These are phyloP conservation scores for Meloe dianella DNA, from an alignment of 2,888 invertebrate genomes.

Conservation along the genomic window DNA sequence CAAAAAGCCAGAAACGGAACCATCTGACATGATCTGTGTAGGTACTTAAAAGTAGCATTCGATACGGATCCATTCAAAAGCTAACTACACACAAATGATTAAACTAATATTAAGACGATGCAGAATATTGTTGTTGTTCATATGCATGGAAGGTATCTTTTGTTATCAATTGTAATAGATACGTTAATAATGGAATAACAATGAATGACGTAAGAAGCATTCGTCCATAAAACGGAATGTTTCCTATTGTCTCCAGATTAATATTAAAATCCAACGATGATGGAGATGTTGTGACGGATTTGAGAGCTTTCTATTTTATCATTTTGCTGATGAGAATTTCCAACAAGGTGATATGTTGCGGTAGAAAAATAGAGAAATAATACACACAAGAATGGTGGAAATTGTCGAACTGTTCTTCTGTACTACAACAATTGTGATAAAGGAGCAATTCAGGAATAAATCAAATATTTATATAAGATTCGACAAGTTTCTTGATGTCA, in stretches of 20 bases:
- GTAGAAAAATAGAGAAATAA: not conserved
- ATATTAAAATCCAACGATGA: not conserved
- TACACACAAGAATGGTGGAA: not conserved
- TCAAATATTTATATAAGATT: not conserved
- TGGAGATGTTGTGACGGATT: not conserved
- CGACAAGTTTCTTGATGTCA: not conserved
- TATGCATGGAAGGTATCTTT: not conserved
- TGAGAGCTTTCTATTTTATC: constrained; percentile 27
- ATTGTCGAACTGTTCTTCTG: not conserved
- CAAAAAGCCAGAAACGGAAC: not conserved
- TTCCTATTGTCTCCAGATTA: constrained; percentile 6
- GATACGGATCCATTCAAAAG: not conserved
- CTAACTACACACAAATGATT: not conserved
- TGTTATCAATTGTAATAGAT: not conserved
- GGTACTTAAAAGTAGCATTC: not conserved
- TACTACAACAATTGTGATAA: not conserved
- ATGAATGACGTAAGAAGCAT: not conserved
- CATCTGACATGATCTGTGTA: not conserved
- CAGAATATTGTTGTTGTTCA: not conserved
- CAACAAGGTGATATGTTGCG: constrained; percentile 23
- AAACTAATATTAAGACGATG: not conserved
- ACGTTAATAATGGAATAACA: constrained; percentile 4
- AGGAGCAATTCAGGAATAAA: not conserved
- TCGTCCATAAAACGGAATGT: not conserved
- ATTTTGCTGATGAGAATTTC: constrained; percentile 24